Evolutionary conservation across 1,140 invertebrate species (phyloP).

Genomic region (Ceratoteleas bidentatus): DNA sequence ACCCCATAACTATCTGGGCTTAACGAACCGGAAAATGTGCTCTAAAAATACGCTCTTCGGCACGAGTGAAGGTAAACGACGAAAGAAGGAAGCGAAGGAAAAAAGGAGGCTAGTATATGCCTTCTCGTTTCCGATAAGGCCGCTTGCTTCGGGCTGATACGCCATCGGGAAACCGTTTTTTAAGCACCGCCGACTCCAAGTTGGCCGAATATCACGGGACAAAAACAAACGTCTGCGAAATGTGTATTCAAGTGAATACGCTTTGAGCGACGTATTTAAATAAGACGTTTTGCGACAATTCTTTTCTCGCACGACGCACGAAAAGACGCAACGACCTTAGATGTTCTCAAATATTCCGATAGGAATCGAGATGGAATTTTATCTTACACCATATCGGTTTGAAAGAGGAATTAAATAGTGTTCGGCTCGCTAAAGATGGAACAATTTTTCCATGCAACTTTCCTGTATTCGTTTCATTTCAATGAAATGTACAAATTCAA

Average conservation of each 20-base stretch:
- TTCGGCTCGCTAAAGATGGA: background rate
- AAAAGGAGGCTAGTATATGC: conserved; percentile 1
- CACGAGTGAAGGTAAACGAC: no score
- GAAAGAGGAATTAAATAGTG: background rate
- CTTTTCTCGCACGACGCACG: conserved; percentile 12
- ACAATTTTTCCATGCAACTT: background rate
- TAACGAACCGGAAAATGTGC: conserved; percentile 42
- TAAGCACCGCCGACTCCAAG: conserved; percentile 31
- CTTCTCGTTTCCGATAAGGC: conserved; percentile 33
- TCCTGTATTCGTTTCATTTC: background rate
- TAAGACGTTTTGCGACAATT: conserved; percentile 44
- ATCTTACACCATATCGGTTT: background rate
- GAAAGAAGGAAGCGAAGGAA: conserved; percentile 3
- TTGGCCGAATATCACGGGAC: conserved; percentile 33
- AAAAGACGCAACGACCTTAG: conserved; percentile 23
- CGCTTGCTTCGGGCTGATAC: conserved; percentile 18
- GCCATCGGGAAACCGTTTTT: conserved; percentile 40
- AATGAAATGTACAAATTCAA: no score
- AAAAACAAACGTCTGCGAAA: conserved; percentile 52
- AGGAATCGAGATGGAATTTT: conserved; percentile 22
- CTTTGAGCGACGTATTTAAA: conserved; percentile 47
- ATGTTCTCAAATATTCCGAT: conserved; percentile 31
- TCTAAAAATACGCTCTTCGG: conserved; percentile 35
- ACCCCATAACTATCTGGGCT: conserved; percentile 32
- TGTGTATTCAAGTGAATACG: conserved; percentile 52